These are phyloP conservation scores for Drosophila stalkeri DNA, from an alignment of 2,888 invertebrate genomes.

Conservation along the genomic window DNA sequence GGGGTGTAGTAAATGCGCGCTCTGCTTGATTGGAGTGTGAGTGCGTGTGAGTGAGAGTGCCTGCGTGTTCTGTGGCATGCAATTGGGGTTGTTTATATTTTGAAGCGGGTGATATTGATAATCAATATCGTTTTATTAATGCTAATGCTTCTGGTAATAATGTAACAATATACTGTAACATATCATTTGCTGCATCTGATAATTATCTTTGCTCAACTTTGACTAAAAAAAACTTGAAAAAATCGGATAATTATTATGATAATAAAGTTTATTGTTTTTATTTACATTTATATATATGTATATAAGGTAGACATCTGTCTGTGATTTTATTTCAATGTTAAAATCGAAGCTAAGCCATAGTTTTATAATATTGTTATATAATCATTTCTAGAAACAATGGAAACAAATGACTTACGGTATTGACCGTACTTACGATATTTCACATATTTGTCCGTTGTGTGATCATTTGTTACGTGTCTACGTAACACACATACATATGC, in stretches of 20 bases:
- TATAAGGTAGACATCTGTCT: background rate
- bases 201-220: background rate
- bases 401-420: slow-evolving; percentile 4
- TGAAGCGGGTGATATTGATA: slow-evolving; percentile 33
- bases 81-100: slow-evolving; percentile 32
- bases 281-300: background rate
- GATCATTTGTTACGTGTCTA: slow-evolving; percentile 15
- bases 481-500: background rate
- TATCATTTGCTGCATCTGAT: background rate
- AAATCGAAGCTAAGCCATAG: background rate
- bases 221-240: no score
- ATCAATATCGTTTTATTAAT: slow-evolving; percentile 36
- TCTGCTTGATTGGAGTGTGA: slow-evolving; percentile 2
- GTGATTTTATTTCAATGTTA: background rate
- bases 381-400: slow-evolving; percentile 8
- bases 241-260: background rate
- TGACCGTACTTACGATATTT: slow-evolving; percentile 5
- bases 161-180: background rate
- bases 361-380: background rate
- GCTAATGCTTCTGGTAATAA: background rate
- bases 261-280: background rate
- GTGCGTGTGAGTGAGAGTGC: background rate
- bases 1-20: slow-evolving; percentile 6
- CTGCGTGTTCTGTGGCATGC: slow-evolving; percentile 7
- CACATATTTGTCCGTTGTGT: background rate